A percentile compares a stretch with the other conserved stretches of the same genome.
phyloP scores from a whole-genome alignment of 2,113 vertebrate genomes.

The Casuarius casuarius region DNA sequence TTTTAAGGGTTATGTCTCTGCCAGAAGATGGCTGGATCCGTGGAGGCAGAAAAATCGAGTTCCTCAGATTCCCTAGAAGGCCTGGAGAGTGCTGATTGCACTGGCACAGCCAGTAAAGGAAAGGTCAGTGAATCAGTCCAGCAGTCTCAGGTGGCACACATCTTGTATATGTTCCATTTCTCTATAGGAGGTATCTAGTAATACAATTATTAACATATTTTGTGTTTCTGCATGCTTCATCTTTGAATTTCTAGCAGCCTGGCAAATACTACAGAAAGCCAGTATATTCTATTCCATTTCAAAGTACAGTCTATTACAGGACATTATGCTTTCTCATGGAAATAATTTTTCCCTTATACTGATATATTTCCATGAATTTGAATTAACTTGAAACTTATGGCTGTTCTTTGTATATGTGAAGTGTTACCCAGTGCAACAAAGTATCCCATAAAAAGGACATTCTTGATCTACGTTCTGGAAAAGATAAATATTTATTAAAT shows the following conservation, averaged over 20 bases:
- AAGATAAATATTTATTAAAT: constrained; percentile 20
- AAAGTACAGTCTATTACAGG: neutral
- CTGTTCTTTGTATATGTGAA: neutral
- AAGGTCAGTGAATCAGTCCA: fast-evolving
- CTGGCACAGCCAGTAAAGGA: neutral
- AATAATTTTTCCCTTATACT: fast-evolving
- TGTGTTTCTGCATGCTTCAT: neutral
- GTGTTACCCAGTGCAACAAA: neutral
- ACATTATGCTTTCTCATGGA: neutral
- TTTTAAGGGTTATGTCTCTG: neutral
- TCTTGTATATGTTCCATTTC: fast-evolving
- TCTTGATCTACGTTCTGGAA: constrained; percentile 5
- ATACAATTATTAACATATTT: neutral
- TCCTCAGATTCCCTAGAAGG: neutral
- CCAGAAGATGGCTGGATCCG: neutral
- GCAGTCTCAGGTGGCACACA: neutral
- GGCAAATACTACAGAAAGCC: neutral
- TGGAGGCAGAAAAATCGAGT: neutral
- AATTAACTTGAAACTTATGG: neutral
- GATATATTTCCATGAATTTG: neutral
- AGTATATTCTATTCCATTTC: neutral
- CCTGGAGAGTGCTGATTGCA: neutral
- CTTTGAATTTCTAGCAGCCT: neutral
- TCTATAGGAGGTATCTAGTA: neutral
- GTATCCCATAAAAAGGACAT: constrained; percentile 34